Evolutionary conservation across 1,140 invertebrate genomes (phyloP), one percentile per base, ranked within the genome.

Genomic region (Andrena cerasifolii): DNA sequence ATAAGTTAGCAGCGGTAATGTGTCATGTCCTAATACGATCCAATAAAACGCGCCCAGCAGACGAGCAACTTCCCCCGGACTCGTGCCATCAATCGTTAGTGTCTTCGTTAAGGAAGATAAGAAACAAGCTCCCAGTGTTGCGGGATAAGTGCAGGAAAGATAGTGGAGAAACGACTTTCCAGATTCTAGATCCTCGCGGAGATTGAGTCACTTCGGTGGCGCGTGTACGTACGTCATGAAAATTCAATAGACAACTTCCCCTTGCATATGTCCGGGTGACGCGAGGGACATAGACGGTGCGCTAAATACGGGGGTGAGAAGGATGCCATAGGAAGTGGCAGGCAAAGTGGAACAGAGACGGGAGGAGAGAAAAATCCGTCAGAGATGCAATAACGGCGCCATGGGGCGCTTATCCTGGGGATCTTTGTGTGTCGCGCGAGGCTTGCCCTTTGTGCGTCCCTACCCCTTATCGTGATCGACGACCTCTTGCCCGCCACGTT

Each of bases 401-500:
- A 74, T 62, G 78, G 78, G 82, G 83, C 78, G 82, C 83, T 84
- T 84, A 84, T 84, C 83, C 83, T 49, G 45, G 72, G 73, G 83
- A 84, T 84, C 82, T 84, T 84, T 84, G 82, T 83, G 63, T 62
- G 71, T 76, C 62, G 77, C 79, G 67, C 71, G 58, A 72, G 75
- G 73, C 78, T 77, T 61, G 78, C 73, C 83, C 78, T 87, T 87
- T 85, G 75, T 86, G 61, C 68, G 45, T 49, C 63, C 61, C 61
- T 63, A 58, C 80, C 85, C 65, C 81, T 88, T 88, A 87, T 88
- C 87, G 84, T 81, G 83, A 88, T 88, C 85, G 83, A 82, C 76
- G 75, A 82, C 82, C 80, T 85, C 80, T 77, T 77, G 73, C 49
- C 76, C 78, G 78, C 73, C 81, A 72, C 56, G 74, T 77, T 80